Percentiles rank a stretch among this genome's conserved stretches.
Conservation (phyloP, 2,888 invertebrate species). For the Himalopsyche japonica region DNA sequence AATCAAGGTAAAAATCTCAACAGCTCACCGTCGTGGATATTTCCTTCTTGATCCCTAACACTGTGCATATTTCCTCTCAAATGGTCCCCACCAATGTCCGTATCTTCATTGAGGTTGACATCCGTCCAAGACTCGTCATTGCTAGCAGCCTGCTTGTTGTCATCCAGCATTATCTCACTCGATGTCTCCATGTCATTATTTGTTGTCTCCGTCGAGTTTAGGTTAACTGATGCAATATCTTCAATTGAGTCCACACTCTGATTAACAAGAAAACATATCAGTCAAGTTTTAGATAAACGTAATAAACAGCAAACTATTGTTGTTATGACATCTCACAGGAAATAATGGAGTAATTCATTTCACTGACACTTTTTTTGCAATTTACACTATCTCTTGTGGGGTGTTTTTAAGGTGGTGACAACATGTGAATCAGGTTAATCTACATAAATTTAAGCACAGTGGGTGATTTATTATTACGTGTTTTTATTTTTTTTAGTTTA, state of each 20-base stretch:
- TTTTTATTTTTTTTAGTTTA: too few species aligned
- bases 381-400: too few species aligned
- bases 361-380: too few species aligned
- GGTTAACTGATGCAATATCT: conserved; percentile 73
- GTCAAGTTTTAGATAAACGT: background rate
- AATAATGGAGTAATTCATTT: too few species aligned
- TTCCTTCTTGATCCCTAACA: conserved; percentile 71
- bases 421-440: too few species aligned
- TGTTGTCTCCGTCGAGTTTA: conserved; percentile 74
- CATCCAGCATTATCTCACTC: conserved; percentile 70
- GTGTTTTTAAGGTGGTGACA: too few species aligned
- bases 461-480: too few species aligned
- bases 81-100: conserved; percentile 58
- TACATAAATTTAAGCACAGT: too few species aligned
- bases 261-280: conserved; percentile 39
- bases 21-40: conserved; percentile 50
- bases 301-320: background rate
- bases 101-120: conserved; percentile 87
- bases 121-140: conserved; percentile 92
- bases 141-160: conserved; percentile 69
- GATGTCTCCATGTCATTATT: conserved; percentile 71
- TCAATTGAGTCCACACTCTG: conserved; percentile 88
- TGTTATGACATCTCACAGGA: background rate
- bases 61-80: conserved; percentile 58
- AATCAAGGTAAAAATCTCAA: background rate